phyloP scores from a whole-genome alignment of 2,113 vertebrate genomes.

The Myanophis thanlyinensis region DNA sequence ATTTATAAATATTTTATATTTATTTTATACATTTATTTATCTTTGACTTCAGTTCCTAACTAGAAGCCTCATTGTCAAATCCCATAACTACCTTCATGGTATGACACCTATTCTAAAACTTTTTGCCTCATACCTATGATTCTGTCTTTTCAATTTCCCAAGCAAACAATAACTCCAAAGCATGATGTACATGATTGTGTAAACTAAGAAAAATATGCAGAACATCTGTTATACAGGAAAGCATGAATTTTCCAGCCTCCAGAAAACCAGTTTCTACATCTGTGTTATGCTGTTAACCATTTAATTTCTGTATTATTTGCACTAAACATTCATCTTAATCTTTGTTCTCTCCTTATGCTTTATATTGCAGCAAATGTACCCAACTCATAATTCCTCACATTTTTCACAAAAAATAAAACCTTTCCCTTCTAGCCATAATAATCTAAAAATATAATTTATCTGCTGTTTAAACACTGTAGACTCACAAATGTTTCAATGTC shows the following conservation, averaged over 20 bases:
- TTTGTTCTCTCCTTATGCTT: background rate
- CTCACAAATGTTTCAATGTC: constrained; percentile 6
- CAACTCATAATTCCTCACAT: background rate
- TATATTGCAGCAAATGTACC: background rate
- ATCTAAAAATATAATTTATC: constrained; percentile 2
- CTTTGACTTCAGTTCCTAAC: background rate
- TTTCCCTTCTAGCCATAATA: background rate
- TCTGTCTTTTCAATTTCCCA: background rate
- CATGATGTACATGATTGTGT: background rate
- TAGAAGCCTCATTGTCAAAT: background rate
- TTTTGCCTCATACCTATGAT: background rate
- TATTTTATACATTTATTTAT: no score
- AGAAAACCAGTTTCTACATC: background rate
- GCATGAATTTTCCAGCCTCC: background rate
- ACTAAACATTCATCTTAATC: background rate
- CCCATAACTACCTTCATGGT: background rate
- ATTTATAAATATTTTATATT: no score
- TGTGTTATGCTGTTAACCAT: background rate
- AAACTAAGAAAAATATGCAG: background rate
- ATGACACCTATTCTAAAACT: background rate
- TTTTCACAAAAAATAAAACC: constrained; percentile 18
- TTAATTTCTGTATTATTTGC: background rate
- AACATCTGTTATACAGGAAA: background rate
- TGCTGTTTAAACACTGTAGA: constrained; percentile 17
- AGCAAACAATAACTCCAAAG: background rate